phyloP scores from a whole-genome alignment of 2,888 invertebrate species.

The Polydrusus cervinus region DNA sequence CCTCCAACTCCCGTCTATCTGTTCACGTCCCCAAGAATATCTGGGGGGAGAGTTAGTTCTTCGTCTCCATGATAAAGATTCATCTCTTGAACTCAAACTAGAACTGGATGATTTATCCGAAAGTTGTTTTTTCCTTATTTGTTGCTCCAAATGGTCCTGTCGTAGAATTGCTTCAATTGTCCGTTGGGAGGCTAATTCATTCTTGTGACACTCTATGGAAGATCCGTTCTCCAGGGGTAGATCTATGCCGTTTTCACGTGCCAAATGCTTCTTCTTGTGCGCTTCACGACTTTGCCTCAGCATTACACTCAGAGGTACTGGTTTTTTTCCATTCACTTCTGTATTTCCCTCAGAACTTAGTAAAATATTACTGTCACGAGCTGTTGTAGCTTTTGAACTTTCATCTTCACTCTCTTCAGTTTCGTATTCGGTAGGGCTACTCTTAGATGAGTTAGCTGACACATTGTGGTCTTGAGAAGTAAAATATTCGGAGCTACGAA shows the following conservation, averaged over 20 bases:
- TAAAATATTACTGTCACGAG: background rate
- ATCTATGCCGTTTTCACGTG: background rate
- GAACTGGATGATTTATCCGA: background rate
- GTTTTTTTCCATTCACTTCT: background rate
- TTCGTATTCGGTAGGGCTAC: constrained; percentile 2
- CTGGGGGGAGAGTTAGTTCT: constrained; percentile 31
- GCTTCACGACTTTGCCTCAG: background rate
- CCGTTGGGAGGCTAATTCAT: background rate
- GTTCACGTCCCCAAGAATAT: constrained; percentile 17
- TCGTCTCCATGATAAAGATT: constrained; percentile 23
- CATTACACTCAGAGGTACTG: constrained; percentile 16
- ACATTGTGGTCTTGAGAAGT: constrained; percentile 3
- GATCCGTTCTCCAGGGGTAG: background rate
- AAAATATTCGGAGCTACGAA: background rate
- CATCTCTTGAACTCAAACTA: constrained; percentile 1
- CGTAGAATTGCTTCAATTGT: constrained; percentile 8
- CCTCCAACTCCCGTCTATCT: background rate
- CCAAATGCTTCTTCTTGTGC: constrained; percentile 4
- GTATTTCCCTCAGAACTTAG: background rate
- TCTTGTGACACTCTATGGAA: background rate
- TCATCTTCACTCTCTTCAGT: background rate
- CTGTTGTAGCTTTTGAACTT: background rate
- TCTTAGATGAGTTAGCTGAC: background rate
- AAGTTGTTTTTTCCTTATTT: background rate
- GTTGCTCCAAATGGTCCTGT: constrained; percentile 9